Percentiles rank a stretch among this genome's conserved stretches.
phyloP scores from a whole-genome alignment of 2,888 invertebrate species.

The Chydorus sphaericus region DNA sequence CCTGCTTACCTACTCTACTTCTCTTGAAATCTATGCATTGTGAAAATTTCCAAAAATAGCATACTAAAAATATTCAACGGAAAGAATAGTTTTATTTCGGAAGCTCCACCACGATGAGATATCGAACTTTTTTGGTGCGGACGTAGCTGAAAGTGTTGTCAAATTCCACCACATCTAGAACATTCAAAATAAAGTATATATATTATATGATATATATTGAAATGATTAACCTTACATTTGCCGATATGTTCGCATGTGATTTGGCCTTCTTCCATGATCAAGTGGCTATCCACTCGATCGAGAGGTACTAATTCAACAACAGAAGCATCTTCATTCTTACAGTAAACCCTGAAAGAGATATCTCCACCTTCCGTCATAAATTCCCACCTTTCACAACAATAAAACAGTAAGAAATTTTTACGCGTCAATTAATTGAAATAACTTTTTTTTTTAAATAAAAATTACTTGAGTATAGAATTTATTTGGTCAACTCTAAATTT shows the following conservation, averaged over 20 bases:
- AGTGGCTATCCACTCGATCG: slow-evolving; percentile 1
- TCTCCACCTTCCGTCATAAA: slow-evolving; percentile 74
- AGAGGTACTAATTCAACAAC: not conserved
- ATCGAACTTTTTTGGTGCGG: too few species aligned
- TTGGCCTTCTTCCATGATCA: slow-evolving; percentile 4
- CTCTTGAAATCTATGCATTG: too few species aligned
- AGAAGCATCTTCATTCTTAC: slow-evolving; percentile 27
- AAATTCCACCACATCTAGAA: too few species aligned
- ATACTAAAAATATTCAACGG: too few species aligned
- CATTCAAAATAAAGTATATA: too few species aligned
- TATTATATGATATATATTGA: too few species aligned
- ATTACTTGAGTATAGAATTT: slow-evolving; percentile 58
- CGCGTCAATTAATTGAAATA: not conserved
- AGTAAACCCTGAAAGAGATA: slow-evolving; percentile 66
- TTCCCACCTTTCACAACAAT: slow-evolving; percentile 55
- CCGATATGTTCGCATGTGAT: not conserved
- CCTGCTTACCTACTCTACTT: too few species aligned
- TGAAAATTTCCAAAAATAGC: too few species aligned
- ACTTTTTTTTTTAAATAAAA: not conserved
- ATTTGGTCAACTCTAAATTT: slow-evolving; percentile 51
- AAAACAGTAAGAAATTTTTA: not conserved
- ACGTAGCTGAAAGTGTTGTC: too few species aligned
- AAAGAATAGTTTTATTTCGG: too few species aligned
- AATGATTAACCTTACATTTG: too few species aligned
- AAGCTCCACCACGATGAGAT: too few species aligned